These are phyloP conservation scores for Micronycteris hirsuta DNA, from an alignment of 2,113 vertebrate genomes.

Conservation along the genomic window DNA sequence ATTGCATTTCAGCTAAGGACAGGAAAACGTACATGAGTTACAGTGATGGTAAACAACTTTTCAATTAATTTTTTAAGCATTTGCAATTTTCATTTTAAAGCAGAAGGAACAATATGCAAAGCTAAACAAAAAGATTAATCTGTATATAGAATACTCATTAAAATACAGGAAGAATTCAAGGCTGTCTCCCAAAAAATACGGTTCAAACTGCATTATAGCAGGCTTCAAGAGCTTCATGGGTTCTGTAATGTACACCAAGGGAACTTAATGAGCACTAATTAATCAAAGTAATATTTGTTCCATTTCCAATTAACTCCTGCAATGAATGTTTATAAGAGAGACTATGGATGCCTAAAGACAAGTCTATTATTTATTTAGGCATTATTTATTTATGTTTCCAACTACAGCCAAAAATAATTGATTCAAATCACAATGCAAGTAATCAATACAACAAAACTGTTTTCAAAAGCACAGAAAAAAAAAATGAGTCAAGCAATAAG, in stretches of 20 bases:
- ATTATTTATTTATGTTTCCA: constrained; percentile 62
- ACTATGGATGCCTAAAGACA: constrained; percentile 51
- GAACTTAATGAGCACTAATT: constrained; percentile 56
- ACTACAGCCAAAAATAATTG: constrained; percentile 51
- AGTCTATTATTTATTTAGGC: constrained; percentile 64
- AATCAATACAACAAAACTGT: constrained; percentile 62
- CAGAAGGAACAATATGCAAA: constrained; percentile 52
- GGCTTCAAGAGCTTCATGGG: not conserved
- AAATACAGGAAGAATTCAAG: constrained; percentile 38
- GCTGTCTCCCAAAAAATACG: constrained; percentile 9
- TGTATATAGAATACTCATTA: constrained; percentile 44
- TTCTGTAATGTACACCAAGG: constrained; percentile 33
- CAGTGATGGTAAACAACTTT: constrained; percentile 49
- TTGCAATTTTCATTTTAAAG: constrained; percentile 57
- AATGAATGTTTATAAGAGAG: constrained; percentile 44
- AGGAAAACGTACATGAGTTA: constrained; percentile 38
- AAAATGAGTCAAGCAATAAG: constrained; percentile 17
- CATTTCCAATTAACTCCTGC: constrained; percentile 60
- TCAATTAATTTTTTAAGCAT: constrained; percentile 66
- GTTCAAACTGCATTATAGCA: not conserved
- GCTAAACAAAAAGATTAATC: constrained; percentile 42
- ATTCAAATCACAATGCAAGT: constrained; percentile 54
- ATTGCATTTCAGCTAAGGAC: constrained; percentile 55
- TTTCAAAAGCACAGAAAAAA: constrained; percentile 53
- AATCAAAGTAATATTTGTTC: constrained; percentile 69